Percentiles rank a stretch among this genome's conserved stretches.
phyloP scores from a whole-genome alignment of 2,113 vertebrate species.

The Chaetodon trifascialis region DNA sequence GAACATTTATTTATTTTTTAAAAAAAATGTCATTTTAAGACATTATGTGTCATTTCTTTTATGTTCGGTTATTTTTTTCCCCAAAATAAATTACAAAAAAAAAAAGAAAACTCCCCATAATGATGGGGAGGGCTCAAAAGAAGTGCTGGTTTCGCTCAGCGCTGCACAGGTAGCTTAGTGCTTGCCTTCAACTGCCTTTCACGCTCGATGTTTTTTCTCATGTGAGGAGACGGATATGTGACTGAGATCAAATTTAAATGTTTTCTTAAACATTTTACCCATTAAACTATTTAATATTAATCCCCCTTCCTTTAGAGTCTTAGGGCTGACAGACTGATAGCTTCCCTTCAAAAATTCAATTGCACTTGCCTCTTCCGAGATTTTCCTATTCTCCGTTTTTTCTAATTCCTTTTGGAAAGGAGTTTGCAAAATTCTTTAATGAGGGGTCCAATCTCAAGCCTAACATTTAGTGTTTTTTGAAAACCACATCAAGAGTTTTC shows the following conservation, averaged over 20 bases:
- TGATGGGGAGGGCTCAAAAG: slow-evolving; percentile 90
- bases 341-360: slow-evolving; percentile 98
- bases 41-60: slow-evolving; percentile 81
- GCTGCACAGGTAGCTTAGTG: slow-evolving; percentile 81
- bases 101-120: slow-evolving; percentile 79
- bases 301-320: slow-evolving; percentile 99
- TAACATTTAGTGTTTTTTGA: slow-evolving; percentile 80
- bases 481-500: slow-evolving; percentile 82
- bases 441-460: slow-evolving; percentile 81
- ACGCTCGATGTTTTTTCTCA: slow-evolving; percentile 82
- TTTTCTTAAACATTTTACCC: slow-evolving; percentile 85
- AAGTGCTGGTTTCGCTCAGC: slow-evolving; percentile 92
- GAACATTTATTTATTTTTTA: slow-evolving; percentile 80
- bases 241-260: slow-evolving; percentile 86
- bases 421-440: slow-evolving; percentile 73
- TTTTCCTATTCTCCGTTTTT: slow-evolving; percentile 73
- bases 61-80: slow-evolving; percentile 67
- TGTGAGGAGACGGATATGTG: slow-evolving; percentile 88
- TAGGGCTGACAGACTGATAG: slow-evolving; percentile 99
- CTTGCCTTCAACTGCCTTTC: slow-evolving; percentile 87
- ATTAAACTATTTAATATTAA: slow-evolving; percentile 85
- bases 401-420: slow-evolving; percentile 80
- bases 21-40: slow-evolving; percentile 85
- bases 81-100: slow-evolving; percentile 87
- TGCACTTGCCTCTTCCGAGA: slow-evolving; percentile 98